Percentiles rank a stretch among this genome's conserved stretches.
Conservation (phyloP, 2,113 vertebrate genomes). For the Pelecanoides urinatrix region DNA sequence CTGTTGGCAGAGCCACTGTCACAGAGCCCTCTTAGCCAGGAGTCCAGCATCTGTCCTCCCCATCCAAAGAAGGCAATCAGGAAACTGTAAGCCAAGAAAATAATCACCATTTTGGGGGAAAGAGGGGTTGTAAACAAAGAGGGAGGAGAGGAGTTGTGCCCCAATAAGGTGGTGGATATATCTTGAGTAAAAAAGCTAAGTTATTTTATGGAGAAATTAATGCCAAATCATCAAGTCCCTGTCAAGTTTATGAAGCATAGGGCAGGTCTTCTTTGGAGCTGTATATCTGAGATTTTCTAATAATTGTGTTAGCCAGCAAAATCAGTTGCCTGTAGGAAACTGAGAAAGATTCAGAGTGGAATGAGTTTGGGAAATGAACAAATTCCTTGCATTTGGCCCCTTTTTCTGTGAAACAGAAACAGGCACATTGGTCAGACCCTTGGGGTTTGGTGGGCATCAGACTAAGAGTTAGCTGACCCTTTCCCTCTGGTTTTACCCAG, state of each 20-base stretch:
- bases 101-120: not conserved
- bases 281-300: not conserved
- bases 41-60: not conserved
- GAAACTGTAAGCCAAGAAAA: not conserved
- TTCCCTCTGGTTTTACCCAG: not conserved
- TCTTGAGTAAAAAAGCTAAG: not conserved
- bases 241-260: not conserved
- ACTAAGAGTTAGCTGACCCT: not conserved
- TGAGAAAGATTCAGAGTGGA: not conserved
- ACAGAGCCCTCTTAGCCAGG: not conserved
- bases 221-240: not conserved
- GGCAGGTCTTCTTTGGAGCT: not conserved
- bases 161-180: not conserved
- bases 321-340: not conserved
- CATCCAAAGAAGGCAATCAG: slow-evolving; percentile 5
- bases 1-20: slow-evolving; percentile 46
- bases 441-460: not conserved
- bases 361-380: not conserved
- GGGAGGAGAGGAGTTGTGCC: not conserved
- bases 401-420: not conserved
- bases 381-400: not conserved
- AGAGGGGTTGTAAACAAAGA: not conserved
- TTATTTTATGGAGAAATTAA: not conserved
- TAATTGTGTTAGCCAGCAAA: not conserved
- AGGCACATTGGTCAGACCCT: too few relatives aligned